A percentile compares a stretch with the other conserved stretches of the same genome.
Conservation (phyloP, 92 coral and sea anemone species). For the Umimayanthus kanabou region DNA sequence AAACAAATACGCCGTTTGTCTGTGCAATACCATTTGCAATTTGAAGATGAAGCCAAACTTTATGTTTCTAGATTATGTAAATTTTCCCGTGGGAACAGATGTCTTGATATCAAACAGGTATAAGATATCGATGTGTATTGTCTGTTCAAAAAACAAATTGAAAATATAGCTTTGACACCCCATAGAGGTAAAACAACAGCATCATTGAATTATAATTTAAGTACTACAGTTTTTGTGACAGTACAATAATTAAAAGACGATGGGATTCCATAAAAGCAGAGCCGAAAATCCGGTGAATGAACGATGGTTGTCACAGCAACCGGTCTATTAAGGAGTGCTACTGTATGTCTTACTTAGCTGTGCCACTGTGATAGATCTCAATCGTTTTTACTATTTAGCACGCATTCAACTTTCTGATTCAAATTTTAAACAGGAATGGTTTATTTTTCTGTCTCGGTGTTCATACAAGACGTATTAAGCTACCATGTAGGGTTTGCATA, state of each 20-base stretch:
- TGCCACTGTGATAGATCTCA: background rate
- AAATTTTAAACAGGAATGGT: too few species aligned
- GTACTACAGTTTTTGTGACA: background rate
- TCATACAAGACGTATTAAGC: background rate
- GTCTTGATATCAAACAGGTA: background rate
- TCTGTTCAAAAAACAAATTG: background rate
- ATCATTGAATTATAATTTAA: background rate
- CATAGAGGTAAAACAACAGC: background rate
- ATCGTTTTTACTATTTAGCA: background rate
- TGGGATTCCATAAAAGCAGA: background rate
- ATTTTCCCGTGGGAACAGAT: background rate
- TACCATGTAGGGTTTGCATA: background rate
- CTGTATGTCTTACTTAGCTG: background rate
- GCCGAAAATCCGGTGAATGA: background rate
- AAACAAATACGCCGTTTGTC: background rate
- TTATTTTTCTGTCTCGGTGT: too few species aligned
- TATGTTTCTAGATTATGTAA: background rate
- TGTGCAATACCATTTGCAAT: background rate
- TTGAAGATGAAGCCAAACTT: background rate
- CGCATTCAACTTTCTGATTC: background rate
- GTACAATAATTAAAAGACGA: background rate
- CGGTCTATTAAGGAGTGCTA: background rate
- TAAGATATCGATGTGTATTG: background rate
- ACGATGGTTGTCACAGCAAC: background rate
- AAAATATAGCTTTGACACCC: background rate